Conservation (phyloP, 2,888 invertebrate species). For the Pseudoips prasinana region DNA sequence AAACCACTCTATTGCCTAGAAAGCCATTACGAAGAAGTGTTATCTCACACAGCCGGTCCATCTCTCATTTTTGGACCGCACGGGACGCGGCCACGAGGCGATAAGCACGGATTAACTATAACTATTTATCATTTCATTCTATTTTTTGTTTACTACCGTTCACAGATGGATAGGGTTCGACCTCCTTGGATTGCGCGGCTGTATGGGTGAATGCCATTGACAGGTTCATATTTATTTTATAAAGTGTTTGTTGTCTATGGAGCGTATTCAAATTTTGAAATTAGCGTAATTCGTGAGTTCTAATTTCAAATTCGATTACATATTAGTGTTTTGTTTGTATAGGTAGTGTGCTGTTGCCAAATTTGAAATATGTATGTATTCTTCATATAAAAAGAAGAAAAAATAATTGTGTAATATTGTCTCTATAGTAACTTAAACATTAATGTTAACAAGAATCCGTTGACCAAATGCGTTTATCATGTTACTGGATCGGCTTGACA, state of each 20-base stretch:
- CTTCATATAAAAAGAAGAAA: too few species aligned
- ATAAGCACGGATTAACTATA: constrained; percentile 77
- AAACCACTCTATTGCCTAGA: constrained; percentile 48
- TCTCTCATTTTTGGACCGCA: constrained; percentile 80
- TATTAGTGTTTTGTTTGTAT: too few species aligned
- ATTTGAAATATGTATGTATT: too few species aligned
- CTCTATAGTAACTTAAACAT: too few species aligned
- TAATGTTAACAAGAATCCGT: background rate
- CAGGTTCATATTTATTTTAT: constrained; percentile 29
- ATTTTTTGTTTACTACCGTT: constrained; percentile 74
- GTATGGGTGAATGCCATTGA: constrained; percentile 33
- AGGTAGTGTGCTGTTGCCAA: too few species aligned
- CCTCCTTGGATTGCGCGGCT: constrained; percentile 49
- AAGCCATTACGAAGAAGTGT: constrained; percentile 72
- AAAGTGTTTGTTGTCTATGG: background rate
- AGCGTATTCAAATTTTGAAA: constrained; percentile 12
- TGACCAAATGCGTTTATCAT: constrained; percentile 3
- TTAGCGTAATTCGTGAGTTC: too few species aligned
- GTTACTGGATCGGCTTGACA: constrained; percentile 14
- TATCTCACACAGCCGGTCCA: constrained; percentile 64
- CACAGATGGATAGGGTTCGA: constrained; percentile 53
- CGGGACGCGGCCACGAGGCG: constrained; percentile 66
- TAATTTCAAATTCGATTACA: too few species aligned
- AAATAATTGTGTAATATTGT: background rate
- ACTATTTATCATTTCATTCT: constrained; percentile 76